Evolutionary conservation across 2,888 invertebrate genomes (phyloP).

Genomic region (Thumatha senex): DNA sequence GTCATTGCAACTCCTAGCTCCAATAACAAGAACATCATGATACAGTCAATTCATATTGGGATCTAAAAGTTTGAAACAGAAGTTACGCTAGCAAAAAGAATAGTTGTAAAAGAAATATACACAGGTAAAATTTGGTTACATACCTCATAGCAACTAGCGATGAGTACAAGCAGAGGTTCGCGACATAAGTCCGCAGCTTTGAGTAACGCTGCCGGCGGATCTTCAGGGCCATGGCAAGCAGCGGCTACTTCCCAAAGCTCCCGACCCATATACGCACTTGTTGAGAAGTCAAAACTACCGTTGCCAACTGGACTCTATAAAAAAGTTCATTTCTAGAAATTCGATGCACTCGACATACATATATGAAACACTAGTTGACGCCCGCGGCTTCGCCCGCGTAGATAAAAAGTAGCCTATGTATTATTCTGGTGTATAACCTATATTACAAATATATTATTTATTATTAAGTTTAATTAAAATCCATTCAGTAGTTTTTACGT

Average conservation of each 20-base stretch:
- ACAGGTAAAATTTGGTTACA: constrained; percentile 1
- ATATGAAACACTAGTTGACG: neutral
- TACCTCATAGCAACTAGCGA: constrained; percentile 89
- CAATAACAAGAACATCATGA: too few relatives aligned
- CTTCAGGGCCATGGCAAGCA: constrained; percentile 87
- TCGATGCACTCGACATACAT: too few relatives aligned
- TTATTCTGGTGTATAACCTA: too few relatives aligned
- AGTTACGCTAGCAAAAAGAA: too few relatives aligned
- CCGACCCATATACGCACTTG: constrained; percentile 66
- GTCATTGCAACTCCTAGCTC: too few relatives aligned
- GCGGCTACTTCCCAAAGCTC: constrained; percentile 85
- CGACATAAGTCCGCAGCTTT: constrained; percentile 82
- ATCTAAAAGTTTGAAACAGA: too few relatives aligned
- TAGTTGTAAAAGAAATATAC: too few relatives aligned
- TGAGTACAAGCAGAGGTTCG: constrained; percentile 85
- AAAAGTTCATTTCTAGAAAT: neutral
- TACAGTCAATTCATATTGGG: too few relatives aligned
- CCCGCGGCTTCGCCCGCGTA: too few relatives aligned
- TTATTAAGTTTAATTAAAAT: too few relatives aligned
- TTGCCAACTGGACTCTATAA: constrained; percentile 55
- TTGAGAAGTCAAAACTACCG: constrained; percentile 66
- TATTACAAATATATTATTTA: too few relatives aligned
- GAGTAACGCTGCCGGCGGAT: constrained; percentile 86
- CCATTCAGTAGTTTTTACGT: too few relatives aligned
- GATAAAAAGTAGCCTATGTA: neutral